Percentiles rank a stretch among this genome's conserved stretches.
phyloP scores from a whole-genome alignment of 2,797 vertebrate species.

The Ibycter americanus region DNA sequence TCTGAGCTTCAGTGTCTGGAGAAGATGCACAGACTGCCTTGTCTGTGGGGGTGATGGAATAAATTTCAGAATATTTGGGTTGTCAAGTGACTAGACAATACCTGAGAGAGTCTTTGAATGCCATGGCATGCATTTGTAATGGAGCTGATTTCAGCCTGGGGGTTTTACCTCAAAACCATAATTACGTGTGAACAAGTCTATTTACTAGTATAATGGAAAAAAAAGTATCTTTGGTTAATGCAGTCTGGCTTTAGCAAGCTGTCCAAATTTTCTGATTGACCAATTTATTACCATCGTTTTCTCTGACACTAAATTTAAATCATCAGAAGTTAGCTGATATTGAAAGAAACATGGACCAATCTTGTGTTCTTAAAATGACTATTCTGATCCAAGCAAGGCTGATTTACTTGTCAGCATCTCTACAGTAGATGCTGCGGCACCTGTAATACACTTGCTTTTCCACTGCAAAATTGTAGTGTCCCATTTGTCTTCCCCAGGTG shows the following conservation, averaged over 20 bases:
- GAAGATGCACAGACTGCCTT: background rate
- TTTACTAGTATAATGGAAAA: background rate
- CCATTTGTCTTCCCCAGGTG: constrained; percentile 44
- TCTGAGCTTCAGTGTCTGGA: background rate
- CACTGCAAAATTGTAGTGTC: constrained; percentile 9
- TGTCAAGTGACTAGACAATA: background rate
- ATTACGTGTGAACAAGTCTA: background rate
- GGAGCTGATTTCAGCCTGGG: background rate
- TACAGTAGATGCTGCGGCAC: background rate
- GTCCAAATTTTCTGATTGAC: background rate
- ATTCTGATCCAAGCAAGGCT: background rate
- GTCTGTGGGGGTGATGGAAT: background rate
- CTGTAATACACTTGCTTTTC: background rate
- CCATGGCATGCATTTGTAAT: background rate
- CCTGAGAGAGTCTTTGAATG: background rate
- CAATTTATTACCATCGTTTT: constrained; percentile 1
- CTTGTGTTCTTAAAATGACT: constrained; percentile 3
- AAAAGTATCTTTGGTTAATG: background rate
- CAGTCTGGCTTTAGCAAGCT: background rate
- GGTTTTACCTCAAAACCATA: background rate
- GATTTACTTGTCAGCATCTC: constrained; percentile 36
- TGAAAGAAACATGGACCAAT: background rate
- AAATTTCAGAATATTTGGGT: background rate
- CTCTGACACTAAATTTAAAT: background rate
- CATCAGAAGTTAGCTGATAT: background rate